These are phyloP conservation scores for Cremastinae sp. DNA, from an alignment of 2,888 invertebrate genomes.

Conservation along the genomic window DNA sequence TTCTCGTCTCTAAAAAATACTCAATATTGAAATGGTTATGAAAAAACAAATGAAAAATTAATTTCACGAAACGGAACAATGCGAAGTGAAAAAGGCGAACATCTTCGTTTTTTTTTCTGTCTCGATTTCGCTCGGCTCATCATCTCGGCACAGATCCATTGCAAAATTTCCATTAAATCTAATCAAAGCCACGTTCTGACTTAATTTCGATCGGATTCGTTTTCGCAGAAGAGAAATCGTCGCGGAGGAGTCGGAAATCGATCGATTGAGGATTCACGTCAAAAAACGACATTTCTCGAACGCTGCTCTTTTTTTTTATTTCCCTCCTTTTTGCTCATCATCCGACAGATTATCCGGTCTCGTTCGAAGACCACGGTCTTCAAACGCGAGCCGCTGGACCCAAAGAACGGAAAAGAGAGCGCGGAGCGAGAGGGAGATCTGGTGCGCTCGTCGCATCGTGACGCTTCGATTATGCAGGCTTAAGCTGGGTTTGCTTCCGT, in stretches of 20 bases:
- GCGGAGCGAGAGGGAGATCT: background rate
- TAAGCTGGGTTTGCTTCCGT: slow-evolving; percentile 69
- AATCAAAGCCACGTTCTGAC: slow-evolving; percentile 37
- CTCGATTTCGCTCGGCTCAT: background rate
- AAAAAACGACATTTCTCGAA: slow-evolving; percentile 15
- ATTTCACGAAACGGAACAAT: too few species aligned
- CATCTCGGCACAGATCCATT: background rate
- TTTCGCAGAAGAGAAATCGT: background rate
- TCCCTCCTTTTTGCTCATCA: slow-evolving; percentile 44
- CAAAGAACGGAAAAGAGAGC: slow-evolving; percentile 37
- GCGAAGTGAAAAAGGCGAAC: background rate
- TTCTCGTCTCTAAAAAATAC: too few species aligned
- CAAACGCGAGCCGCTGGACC: slow-evolving; percentile 24
- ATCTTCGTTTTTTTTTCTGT: background rate
- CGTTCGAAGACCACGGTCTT: slow-evolving; percentile 58
- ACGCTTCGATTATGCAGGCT: slow-evolving; percentile 63
- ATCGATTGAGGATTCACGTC: slow-evolving; percentile 23
- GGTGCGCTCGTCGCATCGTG: slow-evolving; percentile 61
- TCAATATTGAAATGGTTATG: too few species aligned
- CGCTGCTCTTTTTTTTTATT: slow-evolving; percentile 12
- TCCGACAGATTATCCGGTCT: slow-evolving; percentile 51
- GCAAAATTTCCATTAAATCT: slow-evolving; percentile 34
- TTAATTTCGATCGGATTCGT: slow-evolving; percentile 45
- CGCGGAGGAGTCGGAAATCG: slow-evolving; percentile 35
- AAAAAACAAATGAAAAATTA: too few species aligned